phyloP scores from a whole-genome alignment of 2,113 vertebrate species.

The Eonycteris spelaea region DNA sequence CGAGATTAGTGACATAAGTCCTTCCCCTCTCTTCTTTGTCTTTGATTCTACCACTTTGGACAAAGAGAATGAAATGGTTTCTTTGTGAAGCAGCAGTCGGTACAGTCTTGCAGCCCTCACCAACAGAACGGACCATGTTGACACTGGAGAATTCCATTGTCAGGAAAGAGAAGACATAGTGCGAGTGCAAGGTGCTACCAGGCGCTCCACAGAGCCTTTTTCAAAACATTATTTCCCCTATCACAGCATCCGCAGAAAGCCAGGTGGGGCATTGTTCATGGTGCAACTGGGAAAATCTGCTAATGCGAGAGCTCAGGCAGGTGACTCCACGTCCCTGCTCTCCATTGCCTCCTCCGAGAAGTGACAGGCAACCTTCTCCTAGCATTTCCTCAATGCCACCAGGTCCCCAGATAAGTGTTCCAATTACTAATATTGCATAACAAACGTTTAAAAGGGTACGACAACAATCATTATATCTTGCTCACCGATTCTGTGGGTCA shows the following conservation, averaged over 20 bases:
- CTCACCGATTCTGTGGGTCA: not conserved
- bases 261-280: too few species aligned
- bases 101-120: not conserved
- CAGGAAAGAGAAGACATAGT: not conserved
- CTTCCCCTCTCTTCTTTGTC: not conserved
- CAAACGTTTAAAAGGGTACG: not conserved
- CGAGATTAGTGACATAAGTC: not conserved
- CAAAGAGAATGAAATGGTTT: not conserved
- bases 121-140: not conserved
- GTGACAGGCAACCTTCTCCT: not conserved
- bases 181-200: not conserved
- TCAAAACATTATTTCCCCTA: not conserved
- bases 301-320: not conserved
- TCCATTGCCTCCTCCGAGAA: not conserved
- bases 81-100: not conserved
- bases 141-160: not conserved
- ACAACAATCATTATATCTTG: not conserved
- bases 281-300: not conserved
- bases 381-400: not conserved
- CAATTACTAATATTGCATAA: not conserved
- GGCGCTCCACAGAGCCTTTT: not conserved
- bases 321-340: not conserved
- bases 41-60: not conserved
- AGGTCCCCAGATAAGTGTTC: not conserved
- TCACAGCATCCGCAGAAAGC: not conserved